Evolutionary conservation across 2,888 invertebrate genomes (phyloP), one percentile per base, ranked within the genome.

Genomic region (Ectemnius lituratus): DNA sequence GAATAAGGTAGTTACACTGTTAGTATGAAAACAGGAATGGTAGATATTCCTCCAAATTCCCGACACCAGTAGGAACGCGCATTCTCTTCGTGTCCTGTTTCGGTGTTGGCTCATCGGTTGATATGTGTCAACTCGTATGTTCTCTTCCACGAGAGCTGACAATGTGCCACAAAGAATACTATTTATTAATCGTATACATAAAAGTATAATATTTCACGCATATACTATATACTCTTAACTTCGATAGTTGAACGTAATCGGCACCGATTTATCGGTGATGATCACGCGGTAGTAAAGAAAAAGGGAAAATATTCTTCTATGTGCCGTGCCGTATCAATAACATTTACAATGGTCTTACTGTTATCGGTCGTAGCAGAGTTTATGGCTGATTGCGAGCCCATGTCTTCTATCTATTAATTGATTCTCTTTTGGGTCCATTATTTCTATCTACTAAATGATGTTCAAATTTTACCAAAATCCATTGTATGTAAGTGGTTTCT

Each of bases 281-380:
- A 60, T 75, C 74, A 72, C 70, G 75, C 67, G 45, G 45, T 72
- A 70, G 70, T 73, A 80, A 71, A 52, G 16, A 52, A 52, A 52
- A 52, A 52, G 16, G 52, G 52, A 80, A 71, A 76, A 87, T 89
- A 88, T 89, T 89, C 88, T 89, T 89, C 86, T 86, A 89, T 86
- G 88, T 88, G 87, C 88, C 87, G 88, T 88, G 86, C 85, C 85
- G 86, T 86, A 84, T 79, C 76, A 73, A 76, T 84, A 83, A 83
- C 77, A 73, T 87, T 85, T 84, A 79, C 71, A 81, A 74, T 79
- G 67, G 62, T 78, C 76, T 76, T 78, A 80, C 76, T 78, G 70
- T 80, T 84, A 79, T 81, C 75, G 79, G 73, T 78, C 67, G 72
- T 82, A 71, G 60, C 69, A 74, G 78, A 76, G 37, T 52, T 52